Base-by-base conservation (phyloP, 2,888 invertebrate species). In the Eupithecia centaureata region DNA sequence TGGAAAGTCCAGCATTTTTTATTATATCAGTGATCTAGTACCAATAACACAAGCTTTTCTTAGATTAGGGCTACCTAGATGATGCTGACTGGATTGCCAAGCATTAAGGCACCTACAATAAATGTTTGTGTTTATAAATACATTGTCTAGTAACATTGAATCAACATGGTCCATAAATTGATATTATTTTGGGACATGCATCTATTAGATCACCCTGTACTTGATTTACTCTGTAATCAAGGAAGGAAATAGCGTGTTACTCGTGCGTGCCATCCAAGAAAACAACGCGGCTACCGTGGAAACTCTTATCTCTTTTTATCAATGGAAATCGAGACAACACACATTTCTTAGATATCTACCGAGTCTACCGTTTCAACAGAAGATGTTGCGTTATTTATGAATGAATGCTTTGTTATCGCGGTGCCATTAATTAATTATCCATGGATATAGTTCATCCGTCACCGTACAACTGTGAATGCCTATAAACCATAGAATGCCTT, bases 301-400 rank as follows among this genome's bases (percentile, higher is more conserved):
- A 78, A 72, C 63, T 65, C 61, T 71, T 73, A 73, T 74, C 71
- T 73, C 70, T 77, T 74, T 79, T 75, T 80, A 77, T 73, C 70
- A 73, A 68, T 71, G 61, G 71, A 74, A 72, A 67, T 70, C 71
- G 65, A 62, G 22, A 47, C 10, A 42, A 42, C 58, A 68, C 70
- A 68, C 71, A 71, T 70, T 67, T 66, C 57, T 70, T 35, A 67
- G 68, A 71, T 71, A 72, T 63, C 30, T 27, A 67, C 30, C 30
- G 18, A 59, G 58, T 47, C 4, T 52, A 30, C 15, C 10, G 59
- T 63, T 63, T 18, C 12, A 4, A 42, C 13, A 25, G 32, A 18
- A 10, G 42, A 57, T 35, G 13, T 65, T 61, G 61, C 35, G 59
- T 33, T 13, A 8, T 61, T n/a, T 33, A 25, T 32, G 56, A 66